These are phyloP conservation scores for Belonocnema kinseyi DNA, from an alignment of 1,140 invertebrate species.

Conservation along the genomic window DNA sequence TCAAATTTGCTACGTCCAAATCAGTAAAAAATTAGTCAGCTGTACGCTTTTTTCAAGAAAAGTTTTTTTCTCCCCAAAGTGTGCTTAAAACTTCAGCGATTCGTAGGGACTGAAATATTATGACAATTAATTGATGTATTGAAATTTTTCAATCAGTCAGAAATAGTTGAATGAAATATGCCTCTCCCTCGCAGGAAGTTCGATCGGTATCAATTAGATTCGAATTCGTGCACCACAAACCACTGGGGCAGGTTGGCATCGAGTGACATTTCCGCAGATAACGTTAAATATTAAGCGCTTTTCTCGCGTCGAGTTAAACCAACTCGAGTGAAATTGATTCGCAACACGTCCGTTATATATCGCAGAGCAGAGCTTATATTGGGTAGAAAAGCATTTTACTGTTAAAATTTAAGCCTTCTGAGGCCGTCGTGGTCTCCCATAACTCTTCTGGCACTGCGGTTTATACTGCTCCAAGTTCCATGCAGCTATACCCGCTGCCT, in stretches of 20 bases:
- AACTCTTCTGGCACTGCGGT: slow-evolving; percentile 16
- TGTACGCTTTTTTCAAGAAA: no score
- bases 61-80: no score
- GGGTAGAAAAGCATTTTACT: slow-evolving; percentile 53
- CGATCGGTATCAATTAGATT: slow-evolving; percentile 13
- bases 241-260: slow-evolving; percentile 39
- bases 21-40: no score
- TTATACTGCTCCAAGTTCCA: slow-evolving; percentile 9
- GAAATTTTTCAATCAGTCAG: background rate
- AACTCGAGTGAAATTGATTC: slow-evolving; percentile 53
- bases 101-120: no score
- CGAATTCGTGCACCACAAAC: slow-evolving; percentile 4
- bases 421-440: slow-evolving; percentile 29
- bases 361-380: background rate
- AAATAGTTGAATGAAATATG: background rate
- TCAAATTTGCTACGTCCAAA: no score
- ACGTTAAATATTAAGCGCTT: slow-evolving; percentile 56
- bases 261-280: slow-evolving; percentile 25
- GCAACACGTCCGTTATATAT: slow-evolving; percentile 44
- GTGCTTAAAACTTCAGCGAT: no score
- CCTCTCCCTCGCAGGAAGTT: background rate
- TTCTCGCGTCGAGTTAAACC: slow-evolving; percentile 49
- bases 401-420: slow-evolving; percentile 52
- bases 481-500: background rate
- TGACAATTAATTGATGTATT: background rate